A percentile compares a stretch with the other conserved stretches of the same genome.
Evolutionary conservation across 2,797 vertebrate species (phyloP).

Genomic region (Lagorchestes hirsutus): DNA sequence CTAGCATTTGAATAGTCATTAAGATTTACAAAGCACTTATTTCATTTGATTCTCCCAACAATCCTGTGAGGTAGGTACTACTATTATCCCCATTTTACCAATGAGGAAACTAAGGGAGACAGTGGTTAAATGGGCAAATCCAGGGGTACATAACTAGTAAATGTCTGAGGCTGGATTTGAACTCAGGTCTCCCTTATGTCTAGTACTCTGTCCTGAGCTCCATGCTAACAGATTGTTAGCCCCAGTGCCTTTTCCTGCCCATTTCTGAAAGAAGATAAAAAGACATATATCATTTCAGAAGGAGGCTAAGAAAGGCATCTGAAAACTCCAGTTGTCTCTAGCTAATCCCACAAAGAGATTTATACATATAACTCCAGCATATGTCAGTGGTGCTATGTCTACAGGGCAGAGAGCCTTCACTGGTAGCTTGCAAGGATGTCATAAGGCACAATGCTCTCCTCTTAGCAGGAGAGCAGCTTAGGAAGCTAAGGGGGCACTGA

Average conservation of each 20-base stretch:
- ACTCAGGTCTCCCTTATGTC: background rate
- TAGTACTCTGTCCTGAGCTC: background rate
- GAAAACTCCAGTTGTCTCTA: constrained; percentile 33
- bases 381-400: constrained; percentile 1
- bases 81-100: background rate
- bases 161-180: background rate
- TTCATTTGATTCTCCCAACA: background rate
- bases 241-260: constrained; percentile 26
- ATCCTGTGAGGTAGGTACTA: background rate
- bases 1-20: background rate
- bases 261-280: constrained; percentile 47
- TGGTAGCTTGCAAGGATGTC: constrained; percentile 32
- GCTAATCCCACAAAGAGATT: constrained; percentile 39
- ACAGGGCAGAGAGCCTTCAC: constrained; percentile 22
- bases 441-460: background rate
- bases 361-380: constrained; percentile 32
- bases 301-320: constrained; percentile 31
- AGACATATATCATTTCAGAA: constrained; percentile 34
- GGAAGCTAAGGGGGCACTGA: constrained; percentile 32
- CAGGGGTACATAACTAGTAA: background rate
- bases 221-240: constrained; percentile 49
- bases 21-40: background rate
- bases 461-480: constrained; percentile 37
- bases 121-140: background rate
- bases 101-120: background rate